Conservation (phyloP, 2,888 invertebrate genomes). For the Acrobasis repandana region DNA sequence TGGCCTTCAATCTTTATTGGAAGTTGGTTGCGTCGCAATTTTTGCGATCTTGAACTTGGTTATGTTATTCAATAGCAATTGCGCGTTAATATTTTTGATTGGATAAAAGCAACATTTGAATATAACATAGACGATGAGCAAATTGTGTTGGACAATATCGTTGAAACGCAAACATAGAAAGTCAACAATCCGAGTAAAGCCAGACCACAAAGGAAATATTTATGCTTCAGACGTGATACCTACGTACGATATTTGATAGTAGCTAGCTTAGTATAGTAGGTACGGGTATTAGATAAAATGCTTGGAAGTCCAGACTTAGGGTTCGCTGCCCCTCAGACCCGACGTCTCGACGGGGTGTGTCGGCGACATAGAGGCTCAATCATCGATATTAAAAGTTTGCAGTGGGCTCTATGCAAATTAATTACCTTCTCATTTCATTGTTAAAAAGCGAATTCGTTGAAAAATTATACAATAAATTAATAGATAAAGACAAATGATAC, state of each 20-base stretch:
- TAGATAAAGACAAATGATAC: no score
- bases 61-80: not conserved
- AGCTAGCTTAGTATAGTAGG: not conserved
- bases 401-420: not conserved
- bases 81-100: not conserved
- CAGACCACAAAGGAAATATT: conserved; percentile 9
- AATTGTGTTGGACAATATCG: not conserved
- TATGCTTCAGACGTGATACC: conserved; percentile 4
- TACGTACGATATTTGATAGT: not conserved
- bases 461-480: no score
- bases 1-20: conserved; percentile 9
- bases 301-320: conserved; percentile 19
- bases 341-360: conserved; percentile 31
- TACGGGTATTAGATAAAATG: conserved; percentile 6
- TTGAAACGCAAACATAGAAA: conserved; percentile 1
- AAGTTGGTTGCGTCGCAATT: conserved; percentile 3
- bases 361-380: conserved; percentile 6
- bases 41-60: conserved; percentile 14
- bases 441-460: no score
- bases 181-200: conserved; percentile 4
- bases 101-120: not conserved
- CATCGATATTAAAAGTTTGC: not conserved
- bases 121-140: not conserved
- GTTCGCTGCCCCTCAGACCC: conserved; percentile 29
- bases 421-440: not conserved